A percentile compares a stretch with the other conserved stretches of the same genome.
Evolutionary conservation across 2,113 vertebrate species (phyloP).

Genomic region (Aldabrachelys gigantea): DNA sequence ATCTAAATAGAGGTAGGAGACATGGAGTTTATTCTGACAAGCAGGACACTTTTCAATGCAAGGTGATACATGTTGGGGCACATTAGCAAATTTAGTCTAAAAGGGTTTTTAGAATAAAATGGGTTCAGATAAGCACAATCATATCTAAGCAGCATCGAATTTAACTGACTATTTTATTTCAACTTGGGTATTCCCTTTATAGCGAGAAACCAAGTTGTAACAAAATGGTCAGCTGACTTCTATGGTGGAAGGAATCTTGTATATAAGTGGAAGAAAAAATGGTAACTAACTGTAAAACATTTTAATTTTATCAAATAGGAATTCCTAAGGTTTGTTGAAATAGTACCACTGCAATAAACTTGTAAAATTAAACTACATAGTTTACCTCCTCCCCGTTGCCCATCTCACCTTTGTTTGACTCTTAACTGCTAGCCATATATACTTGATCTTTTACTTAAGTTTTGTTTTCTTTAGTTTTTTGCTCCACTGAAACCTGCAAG

Average conservation of each 20-base stretch:
- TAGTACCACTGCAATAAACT: background rate
- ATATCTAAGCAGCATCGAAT: background rate
- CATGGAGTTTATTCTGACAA: background rate
- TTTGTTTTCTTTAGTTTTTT: slow-evolving; percentile 84
- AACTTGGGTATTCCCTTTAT: background rate
- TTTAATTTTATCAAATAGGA: background rate
- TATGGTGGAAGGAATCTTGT: background rate
- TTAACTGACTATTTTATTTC: background rate
- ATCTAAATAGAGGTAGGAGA: background rate
- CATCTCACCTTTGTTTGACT: background rate
- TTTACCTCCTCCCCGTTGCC: background rate
- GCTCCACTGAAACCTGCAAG: slow-evolving; percentile 82
- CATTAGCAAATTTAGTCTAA: background rate
- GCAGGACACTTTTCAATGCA: background rate
- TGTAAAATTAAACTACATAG: background rate
- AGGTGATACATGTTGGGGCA: background rate
- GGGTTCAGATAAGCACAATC: too few species aligned
- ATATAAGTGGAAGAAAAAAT: background rate
- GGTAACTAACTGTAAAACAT: background rate
- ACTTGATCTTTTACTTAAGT: background rate
- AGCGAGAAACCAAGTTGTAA: background rate
- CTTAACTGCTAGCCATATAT: background rate
- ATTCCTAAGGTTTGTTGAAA: background rate
- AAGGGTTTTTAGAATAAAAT: background rate
- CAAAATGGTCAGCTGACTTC: background rate